Evolutionary conservation across 1,140 invertebrate species (phyloP), one percentile per base, ranked within the genome.

Genomic region (Nephotettix cincticeps): DNA sequence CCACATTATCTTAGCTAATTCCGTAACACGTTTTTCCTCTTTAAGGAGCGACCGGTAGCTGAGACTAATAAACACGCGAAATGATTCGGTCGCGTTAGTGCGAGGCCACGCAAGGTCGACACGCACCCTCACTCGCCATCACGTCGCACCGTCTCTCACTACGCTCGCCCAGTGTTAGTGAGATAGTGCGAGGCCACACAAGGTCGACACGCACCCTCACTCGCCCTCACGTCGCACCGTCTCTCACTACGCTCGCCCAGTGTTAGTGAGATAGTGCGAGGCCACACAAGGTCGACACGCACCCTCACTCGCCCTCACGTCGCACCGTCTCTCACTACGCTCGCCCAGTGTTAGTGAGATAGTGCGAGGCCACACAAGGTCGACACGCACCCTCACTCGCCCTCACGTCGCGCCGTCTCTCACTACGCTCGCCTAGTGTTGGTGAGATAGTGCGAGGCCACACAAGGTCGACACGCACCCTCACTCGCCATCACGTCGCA

Each of bases 1-100:
- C 6, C 30, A 19, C 29, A 32, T 36, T 64, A 64, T 30, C 61
- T 36, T 29, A 28, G 29, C 28, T 29, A 32, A 64, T 64, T 64
- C 30, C 25, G 30, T 1, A 30, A 64, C 61, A 64, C 61, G 61
- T 28, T 30, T 64, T 64, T 64, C 11, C 61, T 64, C 61, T 64
- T 64, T 64, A 64, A 64, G 61, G 30, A 64, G 27, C 30, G 30
- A 32, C 29, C 61, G 61, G 27, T 61, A 61, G 56, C 56, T 3
- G 14, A 17, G 23, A 23, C 56, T 32, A 30, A 32, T 30, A 32
- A 64, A 64, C 61, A 64, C 61, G 61, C 61, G 17, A 30, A 64
- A 64, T 30, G 25, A 30, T 32, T 64, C 32, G 17, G 30, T 36
- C 30, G 28, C 61, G 28, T 64, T 64, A 64, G 27, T 32, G 61